Base-by-base conservation (phyloP, 2,113 vertebrate species). In the Crotalus viridis region DNA sequence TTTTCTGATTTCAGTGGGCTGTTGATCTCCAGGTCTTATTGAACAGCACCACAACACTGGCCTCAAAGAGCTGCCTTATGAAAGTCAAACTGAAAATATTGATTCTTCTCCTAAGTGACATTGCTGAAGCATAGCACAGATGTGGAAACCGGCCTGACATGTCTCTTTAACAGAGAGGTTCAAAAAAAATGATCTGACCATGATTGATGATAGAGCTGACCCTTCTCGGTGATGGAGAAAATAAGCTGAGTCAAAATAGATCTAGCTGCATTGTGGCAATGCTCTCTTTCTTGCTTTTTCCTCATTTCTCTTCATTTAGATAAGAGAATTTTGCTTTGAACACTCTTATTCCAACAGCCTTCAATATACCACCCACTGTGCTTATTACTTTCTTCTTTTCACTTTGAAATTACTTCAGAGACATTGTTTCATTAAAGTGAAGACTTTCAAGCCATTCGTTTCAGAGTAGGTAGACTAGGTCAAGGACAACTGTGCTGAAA, bases 281-380 rank as follows among this genome's bases (percentile, higher is more conserved):
- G 39, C 93, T 93, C 87, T 97, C 93, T 94, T 89, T 87, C 26
- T 64, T 69, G 87, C 26, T 93, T 74, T 86, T 92, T 91, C 93
- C 94, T 97, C 95, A 94, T 97, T 97, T 95, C 96, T 97, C 97
- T 97, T 97, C 96, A 95, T 97, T 96, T 96, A 93, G 93, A 10
- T 94, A 91, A 92, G 94, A 96, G 94, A 93, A 19, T 48, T 97
- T 95, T 95, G 93, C 95, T 97, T 94, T 96, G 95, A 97, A 93
- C 48, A 19, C 26, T 13, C 87, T 95, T 97, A 95, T 92, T 96
- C 94, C 91, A 96, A 95, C 91, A 94, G 94, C 90, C 91, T 97
- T 94, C 95, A 94, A 85, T 96, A 95, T 95, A 95, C 95, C 95
- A 94, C 94, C 94, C 91, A 85, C 95, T 95, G 94, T 93, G 97